These are phyloP conservation scores for Dreissena polymorpha DNA, from an alignment of 1,140 invertebrate species.

Conservation along the genomic window DNA sequence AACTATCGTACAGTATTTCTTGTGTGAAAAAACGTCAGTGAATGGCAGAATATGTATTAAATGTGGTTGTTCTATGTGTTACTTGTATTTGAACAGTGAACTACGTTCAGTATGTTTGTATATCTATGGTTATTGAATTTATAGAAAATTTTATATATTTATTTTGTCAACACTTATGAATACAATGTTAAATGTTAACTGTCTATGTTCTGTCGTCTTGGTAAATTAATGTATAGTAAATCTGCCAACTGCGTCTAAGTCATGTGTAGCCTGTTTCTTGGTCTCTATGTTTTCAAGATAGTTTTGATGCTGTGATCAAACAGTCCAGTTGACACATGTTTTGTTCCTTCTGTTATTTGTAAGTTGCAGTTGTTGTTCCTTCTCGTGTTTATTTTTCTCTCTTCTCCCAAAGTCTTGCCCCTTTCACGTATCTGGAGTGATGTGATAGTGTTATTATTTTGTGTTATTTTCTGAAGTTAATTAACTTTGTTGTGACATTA, in stretches of 20 bases:
- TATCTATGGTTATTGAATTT: neutral
- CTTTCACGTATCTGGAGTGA: neutral
- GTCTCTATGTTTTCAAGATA: neutral
- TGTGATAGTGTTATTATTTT: slow-evolving; percentile 1
- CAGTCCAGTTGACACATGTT: neutral
- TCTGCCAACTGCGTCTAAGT: neutral
- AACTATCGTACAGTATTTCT: slow-evolving; percentile 3
- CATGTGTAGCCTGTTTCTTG: neutral
- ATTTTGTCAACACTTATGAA: no score
- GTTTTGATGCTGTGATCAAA: neutral
- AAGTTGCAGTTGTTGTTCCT: neutral
- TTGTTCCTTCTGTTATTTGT: neutral
- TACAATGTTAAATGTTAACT: no score
- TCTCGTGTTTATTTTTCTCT: neutral
- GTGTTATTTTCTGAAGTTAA: slow-evolving; percentile 3
- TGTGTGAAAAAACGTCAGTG: slow-evolving; percentile 7
- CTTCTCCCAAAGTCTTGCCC: no score
- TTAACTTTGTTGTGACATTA: slow-evolving; percentile 10
- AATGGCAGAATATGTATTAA: slow-evolving; percentile 5
- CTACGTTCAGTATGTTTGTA: neutral
- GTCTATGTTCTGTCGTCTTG: no score
- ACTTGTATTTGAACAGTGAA: neutral
- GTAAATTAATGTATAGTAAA: no score
- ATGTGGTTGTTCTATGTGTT: slow-evolving; percentile 6
- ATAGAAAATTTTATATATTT: neutral